Percentiles rank a stretch among this genome's conserved stretches.
These are phyloP conservation scores for Lepidurus arcticus DNA, from an alignment of 1,140 invertebrate species.

Conservation along the genomic window DNA sequence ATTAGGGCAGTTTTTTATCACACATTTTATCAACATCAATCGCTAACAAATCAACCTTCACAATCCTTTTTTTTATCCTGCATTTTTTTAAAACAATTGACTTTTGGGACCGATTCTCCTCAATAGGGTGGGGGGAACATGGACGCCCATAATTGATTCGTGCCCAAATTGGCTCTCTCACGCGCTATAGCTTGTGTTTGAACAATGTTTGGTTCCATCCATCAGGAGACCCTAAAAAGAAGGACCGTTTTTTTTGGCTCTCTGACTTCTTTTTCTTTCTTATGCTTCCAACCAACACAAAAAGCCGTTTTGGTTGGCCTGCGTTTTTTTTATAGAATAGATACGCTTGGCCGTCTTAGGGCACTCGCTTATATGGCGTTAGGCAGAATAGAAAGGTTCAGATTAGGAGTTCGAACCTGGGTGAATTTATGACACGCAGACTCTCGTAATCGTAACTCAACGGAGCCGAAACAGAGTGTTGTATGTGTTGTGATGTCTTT, in stretches of 20 bases:
- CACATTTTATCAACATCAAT: too few relatives aligned
- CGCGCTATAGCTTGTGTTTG: constrained; percentile 4
- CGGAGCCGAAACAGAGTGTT: not conserved
- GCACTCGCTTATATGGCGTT: constrained; percentile 2
- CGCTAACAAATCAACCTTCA: too few relatives aligned
- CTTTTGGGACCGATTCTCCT: not conserved
- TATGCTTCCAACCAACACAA: not conserved
- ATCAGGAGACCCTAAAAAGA: not conserved
- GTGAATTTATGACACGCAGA: constrained; percentile 5
- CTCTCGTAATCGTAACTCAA: constrained; percentile 9
- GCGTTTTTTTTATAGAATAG: not conserved
- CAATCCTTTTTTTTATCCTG: too few relatives aligned
- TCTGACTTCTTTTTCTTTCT: not conserved
- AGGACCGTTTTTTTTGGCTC: not conserved
- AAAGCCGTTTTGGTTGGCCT: too few relatives aligned
- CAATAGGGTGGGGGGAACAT: not conserved
- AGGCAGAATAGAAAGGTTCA: constrained; percentile 15
- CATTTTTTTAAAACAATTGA: too few relatives aligned
- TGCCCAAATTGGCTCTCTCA: constrained; percentile 2
- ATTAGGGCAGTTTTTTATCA: too few relatives aligned
- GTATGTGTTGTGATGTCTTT: not conserved
- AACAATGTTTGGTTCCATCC: constrained; percentile 4
- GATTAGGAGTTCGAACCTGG: not conserved
- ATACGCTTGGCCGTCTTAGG: not conserved
- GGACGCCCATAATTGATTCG: constrained; percentile 8